These are phyloP conservation scores for Bombus confusus DNA, from an alignment of 1,140 invertebrate genomes.

Conservation along the genomic window DNA sequence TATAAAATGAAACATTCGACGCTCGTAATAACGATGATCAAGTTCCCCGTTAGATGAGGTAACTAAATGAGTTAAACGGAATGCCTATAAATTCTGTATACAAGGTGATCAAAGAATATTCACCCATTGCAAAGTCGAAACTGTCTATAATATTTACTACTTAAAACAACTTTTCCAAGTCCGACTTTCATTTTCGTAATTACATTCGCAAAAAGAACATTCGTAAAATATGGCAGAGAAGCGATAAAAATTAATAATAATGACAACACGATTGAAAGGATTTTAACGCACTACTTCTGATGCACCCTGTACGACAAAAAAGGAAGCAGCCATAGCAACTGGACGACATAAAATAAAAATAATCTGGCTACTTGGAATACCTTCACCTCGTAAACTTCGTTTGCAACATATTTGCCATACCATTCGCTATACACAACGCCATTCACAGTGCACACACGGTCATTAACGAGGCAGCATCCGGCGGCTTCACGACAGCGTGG, in stretches of 20 bases:
- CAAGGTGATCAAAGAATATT: not conserved
- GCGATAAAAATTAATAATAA: no score
- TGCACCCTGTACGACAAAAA: not conserved
- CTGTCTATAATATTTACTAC: not conserved
- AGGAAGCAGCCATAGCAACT: not conserved
- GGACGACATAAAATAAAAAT: not conserved
- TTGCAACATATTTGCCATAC: not conserved
- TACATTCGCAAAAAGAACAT: not conserved
- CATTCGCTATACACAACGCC: not conserved
- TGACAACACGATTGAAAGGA: no score
- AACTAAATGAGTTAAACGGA: not conserved
- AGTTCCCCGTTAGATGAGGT: not conserved
- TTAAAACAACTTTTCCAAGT: no score
- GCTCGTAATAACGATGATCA: no score
- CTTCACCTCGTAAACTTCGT: not conserved
- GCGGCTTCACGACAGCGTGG: not conserved
- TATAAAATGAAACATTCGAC: not conserved
- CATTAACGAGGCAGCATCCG: slow-evolving; percentile 1
- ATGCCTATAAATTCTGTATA: not conserved
- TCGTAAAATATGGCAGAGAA: no score
- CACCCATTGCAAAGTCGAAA: not conserved
- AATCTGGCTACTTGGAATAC: not conserved
- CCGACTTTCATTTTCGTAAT: not conserved
- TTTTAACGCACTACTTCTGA: not conserved
- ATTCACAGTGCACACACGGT: not conserved